Conservation (phyloP, 2,888 invertebrate species). For the Tenthredo mesomela region DNA sequence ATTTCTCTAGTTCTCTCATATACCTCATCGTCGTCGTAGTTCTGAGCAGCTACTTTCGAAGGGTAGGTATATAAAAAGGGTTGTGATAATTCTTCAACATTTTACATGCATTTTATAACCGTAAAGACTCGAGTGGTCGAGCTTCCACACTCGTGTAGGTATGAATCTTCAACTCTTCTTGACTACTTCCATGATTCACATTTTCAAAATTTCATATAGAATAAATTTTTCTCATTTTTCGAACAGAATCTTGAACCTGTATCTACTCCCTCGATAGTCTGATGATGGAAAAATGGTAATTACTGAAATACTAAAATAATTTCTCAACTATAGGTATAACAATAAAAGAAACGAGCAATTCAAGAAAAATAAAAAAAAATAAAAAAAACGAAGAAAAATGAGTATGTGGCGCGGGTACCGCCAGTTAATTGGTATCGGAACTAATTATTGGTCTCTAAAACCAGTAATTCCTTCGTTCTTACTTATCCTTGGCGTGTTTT, state of each 20-base stretch:
- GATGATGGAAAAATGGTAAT: too few relatives aligned
- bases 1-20: conserved; percentile 29
- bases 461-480: conserved; percentile 45
- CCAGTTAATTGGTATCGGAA: conserved; percentile 44
- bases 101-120: background rate
- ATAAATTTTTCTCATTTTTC: too few relatives aligned
- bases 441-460: conserved; percentile 45
- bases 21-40: background rate
- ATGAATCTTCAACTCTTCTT: background rate
- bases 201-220: background rate
- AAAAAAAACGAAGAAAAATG: background rate
- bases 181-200: background rate
- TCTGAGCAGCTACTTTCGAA: background rate
- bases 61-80: background rate
- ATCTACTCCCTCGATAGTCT: too few relatives aligned
- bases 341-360: background rate
- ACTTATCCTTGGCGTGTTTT: conserved; percentile 41
- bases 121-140: background rate
- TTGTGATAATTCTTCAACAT: background rate
- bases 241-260: too few relatives aligned
- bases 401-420: background rate
- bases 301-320: background rate
- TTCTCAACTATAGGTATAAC: background rate
- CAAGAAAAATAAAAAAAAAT: background rate
- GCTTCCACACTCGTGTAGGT: background rate